Base-by-base conservation (phyloP, 2,113 vertebrate species). In the Tor tambroides region DNA sequence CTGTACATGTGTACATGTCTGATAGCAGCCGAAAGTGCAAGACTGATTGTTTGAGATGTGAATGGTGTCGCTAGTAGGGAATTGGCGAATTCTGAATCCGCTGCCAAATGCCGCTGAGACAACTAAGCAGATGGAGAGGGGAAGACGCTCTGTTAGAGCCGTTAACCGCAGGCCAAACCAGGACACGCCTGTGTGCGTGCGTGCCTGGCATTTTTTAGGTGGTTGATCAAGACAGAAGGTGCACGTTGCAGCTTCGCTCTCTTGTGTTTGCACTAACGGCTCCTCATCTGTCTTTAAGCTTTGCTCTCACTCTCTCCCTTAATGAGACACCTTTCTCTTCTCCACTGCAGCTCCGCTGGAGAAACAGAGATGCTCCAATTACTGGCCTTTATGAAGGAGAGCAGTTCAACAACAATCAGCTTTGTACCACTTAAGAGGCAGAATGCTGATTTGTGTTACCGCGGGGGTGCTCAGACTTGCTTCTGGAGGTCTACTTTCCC, bases 31-130 rank as follows among this genome's bases (percentile, higher is more conserved):
- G 2, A 49, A 51, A 23, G 54, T n/a, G 32, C 63, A 32, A 43
- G 41, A 83, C 30, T 61, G 56, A 67, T 63, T 81, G 76, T 67
- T 54, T 78, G 23, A 49, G 14, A 61, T 11, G 7, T 49, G 43
- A 81, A 74, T 56, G 75, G 38, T 74, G 65, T 79, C 30, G 32
- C 35, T 75, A 21, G 63, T 67, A 67, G 61, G 85, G 59, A 63
- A 75, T 84, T 46, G 85, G 77, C 28, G 5, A 63, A 65, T 63
- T 32, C 51, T 28, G 28, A 87, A 89, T 87, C 72, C 61, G 30
- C 63, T 78, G 83, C 85, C 86, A 80, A 87, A 41, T 79, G 72
- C 83, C 46, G 35, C 82, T 77, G 71, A 72, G 67, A 84, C 49
- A 28, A 59, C 83, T 32, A 84, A 59, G 71, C 84, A 78, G 49